Base-by-base conservation (phyloP, 2,797 vertebrate genomes). In the Microchirus variegatus region DNA sequence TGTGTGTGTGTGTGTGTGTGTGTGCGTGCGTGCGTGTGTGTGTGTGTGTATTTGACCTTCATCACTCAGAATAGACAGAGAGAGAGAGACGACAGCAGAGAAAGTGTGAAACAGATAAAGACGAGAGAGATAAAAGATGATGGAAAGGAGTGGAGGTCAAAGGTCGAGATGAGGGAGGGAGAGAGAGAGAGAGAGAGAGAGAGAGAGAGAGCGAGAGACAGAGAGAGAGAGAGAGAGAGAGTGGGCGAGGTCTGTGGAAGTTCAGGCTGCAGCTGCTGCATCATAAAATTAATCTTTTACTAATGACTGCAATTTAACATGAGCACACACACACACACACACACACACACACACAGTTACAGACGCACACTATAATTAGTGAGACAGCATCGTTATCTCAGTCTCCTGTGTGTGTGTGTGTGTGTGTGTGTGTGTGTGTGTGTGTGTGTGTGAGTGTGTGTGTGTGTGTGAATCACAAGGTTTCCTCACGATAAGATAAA, bases 221-320 rank as follows among this genome's bases (percentile, higher is more conserved):
- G 13, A 11, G 9, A 45, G 15, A 55, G 11, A 4, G 6, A 8
- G 10, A 43, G 17, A 31, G 8, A 8, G 2, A 15, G 9, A 9
- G 16, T 13, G 36, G 11, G 38, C 12, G 12, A 10, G 12, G 38
- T 68, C 53, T 53, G 58, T 74, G 52, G 54, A 70, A 77, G 61
- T 46, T 73, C 71, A 49, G 70, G 66, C 52, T 64, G 66, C 76
- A 80, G 76, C 85, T 87, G 80, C 81, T 80, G 31, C 31, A 31
- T 87, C 84, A 90, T 85, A 87, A 77, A 90, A 89, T 90, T 59
- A 83, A 92, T 89, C 63, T 91, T 91, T 88, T 80, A 81, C 76
- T 87, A 90, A 90, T 77, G 80, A 84, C 80, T 75, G 82, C 73
- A 83, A 75, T 68, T 77, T 86, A 84, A 82, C 84, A 84, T 80